phyloP scores from a whole-genome alignment of 2,113 vertebrate genomes.

The Tetrao urogallus region DNA sequence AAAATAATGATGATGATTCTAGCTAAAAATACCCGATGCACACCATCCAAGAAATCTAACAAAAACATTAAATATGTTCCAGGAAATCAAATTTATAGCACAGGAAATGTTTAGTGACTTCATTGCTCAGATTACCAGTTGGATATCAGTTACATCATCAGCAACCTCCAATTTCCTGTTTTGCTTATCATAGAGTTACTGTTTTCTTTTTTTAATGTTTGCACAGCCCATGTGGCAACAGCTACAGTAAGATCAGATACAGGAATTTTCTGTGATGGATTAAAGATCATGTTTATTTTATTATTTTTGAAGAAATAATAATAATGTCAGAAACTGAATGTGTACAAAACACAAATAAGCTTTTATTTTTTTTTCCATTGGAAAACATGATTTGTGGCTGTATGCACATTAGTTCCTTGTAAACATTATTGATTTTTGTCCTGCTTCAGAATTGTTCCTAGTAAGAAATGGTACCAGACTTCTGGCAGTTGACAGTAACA shows the following conservation, averaged over 20 bases:
- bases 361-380: conserved; percentile 4
- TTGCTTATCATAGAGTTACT: conserved; percentile 76
- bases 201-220: conserved; percentile 61
- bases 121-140: conserved; percentile 72
- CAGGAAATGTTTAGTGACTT: conserved; percentile 73
- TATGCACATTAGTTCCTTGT: conserved; percentile 14
- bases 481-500: conserved; percentile 21
- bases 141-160: conserved; percentile 77
- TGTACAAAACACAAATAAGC: conserved; percentile 1
- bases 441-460: conserved; percentile 25
- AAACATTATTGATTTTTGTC: conserved; percentile 50
- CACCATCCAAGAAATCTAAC: neutral
- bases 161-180: conserved; percentile 82
- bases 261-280: conserved; percentile 53
- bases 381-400: conserved; percentile 53
- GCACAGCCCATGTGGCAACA: conserved; percentile 64
- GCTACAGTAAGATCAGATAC: conserved; percentile 66
- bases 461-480: conserved; percentile 39
- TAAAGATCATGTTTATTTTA: conserved; percentile 67
- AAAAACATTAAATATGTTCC: conserved; percentile 47
- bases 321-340: neutral
- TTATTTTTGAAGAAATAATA: conserved; percentile 65
- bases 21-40: neutral
- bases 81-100: conserved; percentile 74
- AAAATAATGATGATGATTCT: neutral